Base-by-base conservation (phyloP, 2,888 invertebrate species). In the Diploptera punctata region DNA sequence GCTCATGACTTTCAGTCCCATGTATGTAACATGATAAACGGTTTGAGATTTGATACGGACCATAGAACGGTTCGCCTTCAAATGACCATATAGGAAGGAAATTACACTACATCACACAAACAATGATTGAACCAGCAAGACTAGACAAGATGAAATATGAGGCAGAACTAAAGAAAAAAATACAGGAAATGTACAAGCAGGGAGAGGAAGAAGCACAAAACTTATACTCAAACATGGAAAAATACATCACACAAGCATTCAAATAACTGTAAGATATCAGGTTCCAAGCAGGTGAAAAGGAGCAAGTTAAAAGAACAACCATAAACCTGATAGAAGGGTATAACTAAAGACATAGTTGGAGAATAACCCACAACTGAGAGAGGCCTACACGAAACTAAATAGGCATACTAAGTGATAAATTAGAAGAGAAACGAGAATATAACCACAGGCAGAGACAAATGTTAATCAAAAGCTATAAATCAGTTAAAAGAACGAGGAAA, bases 151-250 rank as follows among this genome's bases (percentile, higher is more conserved):
- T 13, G 38, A 38, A 38, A 38, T 38, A 38, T 13, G 13, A 5
- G 13, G 38, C 7, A 5, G 38, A 38, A 38, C 38, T 38, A 38
- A 38, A 38, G 38, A 38, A 38, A 38, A 5, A 38, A 5, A 38
- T 38, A 38, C 38, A 38, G 38, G 13, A 38, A 5, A 5, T 38
- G 38, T 13, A 38, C 38, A 47, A 47, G 18, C 47, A n/a, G 18
- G n/a, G n/a, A 47, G 47, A 47, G 18, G 47, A n/a, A 13, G 3
- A 47, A 47, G n/a, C 47, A 47, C 47, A 47, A 47, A 47, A 47
- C 7, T 47, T 47, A 47, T 47, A 47, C 47, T 47, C 47, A 47
- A n/a, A 47, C 47, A 47, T 47, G 47, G 47, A 47, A n/a, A 47
- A 47, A 47, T 47, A n/a, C 47, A 54, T 54, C 19, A 54, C 26